phyloP scores from a whole-genome alignment of 2,113 vertebrate species.

The Datnioides undecimradiatus region DNA sequence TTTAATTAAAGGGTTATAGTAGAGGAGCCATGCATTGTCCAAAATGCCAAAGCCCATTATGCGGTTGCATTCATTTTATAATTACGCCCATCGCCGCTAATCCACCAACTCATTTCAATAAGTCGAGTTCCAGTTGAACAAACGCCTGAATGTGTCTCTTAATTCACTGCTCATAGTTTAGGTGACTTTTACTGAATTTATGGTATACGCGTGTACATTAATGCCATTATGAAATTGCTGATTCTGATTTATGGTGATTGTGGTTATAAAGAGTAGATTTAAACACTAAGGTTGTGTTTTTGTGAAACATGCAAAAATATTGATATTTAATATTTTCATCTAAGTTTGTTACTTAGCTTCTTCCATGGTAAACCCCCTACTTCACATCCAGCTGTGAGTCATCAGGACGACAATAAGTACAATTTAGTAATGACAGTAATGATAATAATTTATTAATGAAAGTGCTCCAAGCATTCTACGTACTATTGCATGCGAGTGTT shows the following conservation, averaged over 20 bases:
- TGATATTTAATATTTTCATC: neutral
- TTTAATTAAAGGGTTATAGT: constrained; percentile 56
- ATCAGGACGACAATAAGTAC: neutral
- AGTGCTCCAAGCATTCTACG: too few species aligned
- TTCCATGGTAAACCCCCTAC: neutral
- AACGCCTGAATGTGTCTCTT: constrained; percentile 50
- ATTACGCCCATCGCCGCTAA: constrained; percentile 67
- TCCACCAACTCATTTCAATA: constrained; percentile 59
- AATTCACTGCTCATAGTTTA: constrained; percentile 48
- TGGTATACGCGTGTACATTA: constrained; percentile 35
- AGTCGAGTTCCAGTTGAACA: constrained; percentile 52
- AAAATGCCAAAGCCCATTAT: constrained; percentile 66
- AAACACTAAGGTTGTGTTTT: constrained; percentile 14
- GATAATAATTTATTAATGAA: too few species aligned
- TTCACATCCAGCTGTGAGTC: neutral
- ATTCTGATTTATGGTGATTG: constrained; percentile 33
- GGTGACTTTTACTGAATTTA: constrained; percentile 62
- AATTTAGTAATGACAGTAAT: too few species aligned
- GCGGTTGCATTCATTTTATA: constrained; percentile 67
- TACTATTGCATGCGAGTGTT: neutral
- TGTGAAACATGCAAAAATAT: constrained; percentile 6
- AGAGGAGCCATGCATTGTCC: constrained; percentile 49
- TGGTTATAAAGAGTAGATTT: constrained; percentile 1
- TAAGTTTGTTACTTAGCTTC: too few species aligned
- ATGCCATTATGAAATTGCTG: constrained; percentile 35